phyloP scores from a whole-genome alignment of 2,113 vertebrate species.

The Aix galericulata region DNA sequence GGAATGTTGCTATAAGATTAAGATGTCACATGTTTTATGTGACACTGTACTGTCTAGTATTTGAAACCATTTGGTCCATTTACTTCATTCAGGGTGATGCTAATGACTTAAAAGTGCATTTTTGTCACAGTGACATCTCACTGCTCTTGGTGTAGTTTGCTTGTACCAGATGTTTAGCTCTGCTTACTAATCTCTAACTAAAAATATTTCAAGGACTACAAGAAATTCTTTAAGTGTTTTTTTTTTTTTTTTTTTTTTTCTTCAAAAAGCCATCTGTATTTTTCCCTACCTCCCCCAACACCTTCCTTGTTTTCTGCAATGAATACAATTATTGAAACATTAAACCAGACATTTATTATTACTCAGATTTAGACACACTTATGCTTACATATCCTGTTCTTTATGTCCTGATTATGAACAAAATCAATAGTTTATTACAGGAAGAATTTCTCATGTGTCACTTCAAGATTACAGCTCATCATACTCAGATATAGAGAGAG shows the following conservation, averaged over 20 bases:
- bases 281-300: not conserved
- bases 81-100: not conserved
- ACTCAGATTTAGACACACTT: not conserved
- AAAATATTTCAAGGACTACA: not conserved
- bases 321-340: not conserved
- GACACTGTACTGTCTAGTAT: not conserved
- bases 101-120: not conserved
- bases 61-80: not conserved
- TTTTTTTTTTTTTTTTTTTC: not conserved
- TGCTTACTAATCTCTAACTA: not conserved
- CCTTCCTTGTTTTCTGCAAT: not conserved
- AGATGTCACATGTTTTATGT: not conserved
- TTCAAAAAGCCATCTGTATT: not conserved
- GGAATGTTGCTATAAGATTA: not conserved
- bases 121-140: not conserved
- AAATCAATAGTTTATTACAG: conserved; percentile 72
- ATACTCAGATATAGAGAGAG: not conserved
- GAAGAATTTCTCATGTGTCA: conserved; percentile 66
- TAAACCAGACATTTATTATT: not conserved
- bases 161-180: not conserved
- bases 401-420: not conserved
- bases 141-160: not conserved
- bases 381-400: conserved; percentile 37
- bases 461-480: conserved; percentile 50
- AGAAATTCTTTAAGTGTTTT: not conserved